Base-by-base conservation (phyloP, 2,797 vertebrate genomes). In the Moxostoma hubbsi region DNA sequence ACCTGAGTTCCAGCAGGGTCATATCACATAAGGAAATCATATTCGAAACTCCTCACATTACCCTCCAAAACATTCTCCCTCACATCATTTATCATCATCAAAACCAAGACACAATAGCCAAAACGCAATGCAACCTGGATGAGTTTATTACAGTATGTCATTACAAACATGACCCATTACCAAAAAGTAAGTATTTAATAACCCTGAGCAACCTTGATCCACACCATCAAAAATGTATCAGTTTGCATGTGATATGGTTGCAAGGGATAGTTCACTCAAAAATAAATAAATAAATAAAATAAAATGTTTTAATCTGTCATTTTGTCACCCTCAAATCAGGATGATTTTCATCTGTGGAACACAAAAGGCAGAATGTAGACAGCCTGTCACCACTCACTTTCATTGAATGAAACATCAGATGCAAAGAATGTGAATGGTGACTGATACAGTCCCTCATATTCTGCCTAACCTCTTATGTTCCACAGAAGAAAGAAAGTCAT, bases 11-110 rank as follows among this genome's bases (percentile, higher is more conserved):
- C 64, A 65, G 24, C 61, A 49, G 59, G 57, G 57, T 75, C 75
- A 63, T 65, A 82, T 79, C 65, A 51, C 76, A 74, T 61, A 74
- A 45, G 66, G 71, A 82, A 82, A 65, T 74, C 57, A 73, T 72
- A 77, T 77, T 77, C 45, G 16, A 18, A 16, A 51, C 69, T 68
- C 64, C 55, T 69, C 65, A 36, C 65, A 70, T 78, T 73, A 67
- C 61, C 61, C 50, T 81, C 62, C 9, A 64, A 24, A 64, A 64
- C 5, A 54, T 57, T 82, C 57, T 71, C 69, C 63, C 0, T 0
- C 80, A 82, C 77, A 72, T 81, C 61, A 59, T 85, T 82, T 73
- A 74, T 82, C 73, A 82, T 67, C 68, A 81, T 77, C 55, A 67
- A 59, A 36, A 68, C 65, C 7, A 59, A 72, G 62, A 59, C 50